These are phyloP conservation scores for Pagrus major DNA, from an alignment of 2,113 vertebrate species.

Conservation along the genomic window DNA sequence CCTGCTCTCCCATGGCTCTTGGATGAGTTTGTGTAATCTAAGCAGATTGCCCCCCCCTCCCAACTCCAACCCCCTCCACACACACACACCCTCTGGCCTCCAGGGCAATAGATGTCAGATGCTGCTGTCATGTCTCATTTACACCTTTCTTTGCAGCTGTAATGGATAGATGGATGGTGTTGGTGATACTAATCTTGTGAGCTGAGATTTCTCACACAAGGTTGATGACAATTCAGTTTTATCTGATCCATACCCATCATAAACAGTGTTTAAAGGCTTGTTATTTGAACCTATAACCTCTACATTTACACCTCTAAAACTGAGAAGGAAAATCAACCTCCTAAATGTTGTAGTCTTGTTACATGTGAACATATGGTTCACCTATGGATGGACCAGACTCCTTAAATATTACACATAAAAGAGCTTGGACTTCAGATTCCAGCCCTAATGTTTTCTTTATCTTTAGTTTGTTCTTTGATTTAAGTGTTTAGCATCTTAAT, in stretches of 20 bases:
- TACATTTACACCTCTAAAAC: background rate
- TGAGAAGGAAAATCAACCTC: background rate
- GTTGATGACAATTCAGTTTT: background rate
- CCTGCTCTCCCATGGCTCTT: slow-evolving; percentile 68
- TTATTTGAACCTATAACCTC: background rate
- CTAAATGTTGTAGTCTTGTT: background rate
- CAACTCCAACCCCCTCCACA: background rate
- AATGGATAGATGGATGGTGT: slow-evolving; percentile 33
- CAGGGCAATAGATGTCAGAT: slow-evolving; percentile 65
- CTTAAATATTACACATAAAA: background rate
- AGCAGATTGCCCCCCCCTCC: slow-evolving; percentile 34
- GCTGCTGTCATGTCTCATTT: slow-evolving; percentile 74
- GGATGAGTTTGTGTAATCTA: slow-evolving; percentile 71
- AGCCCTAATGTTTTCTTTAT: background rate
- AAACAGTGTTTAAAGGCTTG: background rate
- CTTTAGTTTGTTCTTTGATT: background rate
- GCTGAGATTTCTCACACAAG: slow-evolving; percentile 17
- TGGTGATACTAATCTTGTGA: slow-evolving; percentile 31
- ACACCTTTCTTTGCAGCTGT: slow-evolving; percentile 56
- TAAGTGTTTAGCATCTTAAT: background rate
- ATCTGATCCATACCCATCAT: slow-evolving; percentile 18
- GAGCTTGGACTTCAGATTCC: background rate
- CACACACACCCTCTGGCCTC: slow-evolving; percentile 30
- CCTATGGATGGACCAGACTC: background rate
- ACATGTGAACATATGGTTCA: background rate